A percentile compares a stretch with the other conserved stretches of the same genome.
phyloP scores from a whole-genome alignment of 1,140 invertebrate genomes.

The Zelostemma sp. region DNA sequence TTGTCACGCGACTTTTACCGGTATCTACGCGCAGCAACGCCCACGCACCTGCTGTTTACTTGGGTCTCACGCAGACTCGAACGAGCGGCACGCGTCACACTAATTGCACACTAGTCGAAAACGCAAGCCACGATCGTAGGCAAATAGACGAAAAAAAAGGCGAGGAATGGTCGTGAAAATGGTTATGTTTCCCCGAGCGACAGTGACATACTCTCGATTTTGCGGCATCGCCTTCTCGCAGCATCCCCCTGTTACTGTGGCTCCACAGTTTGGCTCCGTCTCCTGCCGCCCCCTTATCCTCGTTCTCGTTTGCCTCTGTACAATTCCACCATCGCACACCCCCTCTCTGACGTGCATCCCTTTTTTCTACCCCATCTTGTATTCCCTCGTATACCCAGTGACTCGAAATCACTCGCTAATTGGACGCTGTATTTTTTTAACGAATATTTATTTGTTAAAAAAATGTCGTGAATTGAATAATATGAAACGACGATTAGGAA shows the following conservation, averaged over 20 bases:
- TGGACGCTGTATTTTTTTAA: not conserved
- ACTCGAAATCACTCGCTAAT: not conserved
- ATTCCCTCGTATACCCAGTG: slow-evolving; percentile 37
- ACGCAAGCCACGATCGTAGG: not conserved
- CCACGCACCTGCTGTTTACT: slow-evolving; percentile 37
- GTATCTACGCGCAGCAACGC: slow-evolving; percentile 39
- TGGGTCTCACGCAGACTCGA: slow-evolving; percentile 26
- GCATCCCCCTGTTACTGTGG: slow-evolving; percentile 32
- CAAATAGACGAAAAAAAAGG: not conserved
- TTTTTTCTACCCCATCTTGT: slow-evolving; percentile 45
- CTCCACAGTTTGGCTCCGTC: slow-evolving; percentile 38
- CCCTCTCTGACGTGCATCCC: slow-evolving; percentile 32
- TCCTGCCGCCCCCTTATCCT: slow-evolving; percentile 42
- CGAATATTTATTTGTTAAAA: no score
- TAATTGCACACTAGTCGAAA: not conserved
- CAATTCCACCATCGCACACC: slow-evolving; percentile 40
- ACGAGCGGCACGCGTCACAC: not conserved
- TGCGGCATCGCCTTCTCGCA: slow-evolving; percentile 22
- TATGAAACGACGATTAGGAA: no score
- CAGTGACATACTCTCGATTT: slow-evolving; percentile 27
- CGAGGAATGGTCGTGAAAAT: slow-evolving; percentile 16
- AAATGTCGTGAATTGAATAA: no score
- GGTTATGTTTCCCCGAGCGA: slow-evolving; percentile 26
- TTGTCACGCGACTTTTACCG: slow-evolving; percentile 44
- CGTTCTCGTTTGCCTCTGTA: slow-evolving; percentile 22